phyloP scores from a whole-genome alignment of 2,888 invertebrate species.

The Hoplodrina ambigua region DNA sequence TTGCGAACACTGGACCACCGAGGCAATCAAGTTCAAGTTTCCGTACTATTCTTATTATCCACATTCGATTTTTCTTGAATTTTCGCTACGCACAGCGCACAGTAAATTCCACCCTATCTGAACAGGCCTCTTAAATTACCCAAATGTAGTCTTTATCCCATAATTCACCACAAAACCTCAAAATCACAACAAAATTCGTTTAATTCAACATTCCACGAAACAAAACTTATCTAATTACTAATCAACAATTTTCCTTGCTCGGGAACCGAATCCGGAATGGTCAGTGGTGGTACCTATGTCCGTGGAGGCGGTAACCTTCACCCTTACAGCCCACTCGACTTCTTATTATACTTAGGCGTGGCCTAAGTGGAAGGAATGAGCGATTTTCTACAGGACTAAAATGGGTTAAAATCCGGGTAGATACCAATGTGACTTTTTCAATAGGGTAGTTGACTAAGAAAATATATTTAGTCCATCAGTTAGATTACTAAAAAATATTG shows the following conservation, averaged over 20 bases:
- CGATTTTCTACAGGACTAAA: slow-evolving; percentile 6
- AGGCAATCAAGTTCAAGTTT: too few relatives aligned
- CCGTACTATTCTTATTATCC: too few relatives aligned
- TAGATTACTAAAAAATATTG: too few relatives aligned
- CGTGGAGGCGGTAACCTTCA: slow-evolving; percentile 56
- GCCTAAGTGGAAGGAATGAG: slow-evolving; percentile 1
- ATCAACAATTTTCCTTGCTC: slow-evolving; percentile 31
- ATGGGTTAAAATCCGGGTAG: too few relatives aligned
- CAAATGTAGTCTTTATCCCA: not conserved
- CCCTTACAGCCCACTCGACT: slow-evolving; percentile 57
- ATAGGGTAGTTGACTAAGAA: too few relatives aligned
- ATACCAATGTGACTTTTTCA: too few relatives aligned
- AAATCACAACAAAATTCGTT: not conserved
- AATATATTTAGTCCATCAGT: too few relatives aligned
- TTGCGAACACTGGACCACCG: too few relatives aligned
- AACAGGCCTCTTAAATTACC: not conserved
- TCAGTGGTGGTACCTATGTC: slow-evolving; percentile 27
- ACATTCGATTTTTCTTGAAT: not conserved
- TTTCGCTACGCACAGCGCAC: too few relatives aligned
- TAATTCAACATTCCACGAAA: not conserved
- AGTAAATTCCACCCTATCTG: too few relatives aligned
- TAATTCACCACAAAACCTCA: not conserved
- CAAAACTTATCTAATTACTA: not conserved
- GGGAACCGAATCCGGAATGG: slow-evolving; percentile 39
- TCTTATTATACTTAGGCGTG: slow-evolving; percentile 52